Percentiles rank a stretch among this genome's conserved stretches.
These are phyloP conservation scores for Anastrepha ludens DNA, from an alignment of 1,140 invertebrate species.

Conservation along the genomic window DNA sequence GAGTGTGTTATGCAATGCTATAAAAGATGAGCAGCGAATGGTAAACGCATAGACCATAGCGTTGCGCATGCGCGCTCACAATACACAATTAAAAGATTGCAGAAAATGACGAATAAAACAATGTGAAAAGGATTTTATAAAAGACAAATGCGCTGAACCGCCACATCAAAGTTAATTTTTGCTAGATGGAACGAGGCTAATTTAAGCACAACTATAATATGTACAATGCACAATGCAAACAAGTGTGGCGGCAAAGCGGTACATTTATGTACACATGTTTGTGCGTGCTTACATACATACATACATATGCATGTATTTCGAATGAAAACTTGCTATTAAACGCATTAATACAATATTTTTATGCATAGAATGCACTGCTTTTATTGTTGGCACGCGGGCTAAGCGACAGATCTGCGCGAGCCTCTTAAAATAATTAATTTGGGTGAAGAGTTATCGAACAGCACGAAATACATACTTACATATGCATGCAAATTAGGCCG, in stretches of 20 bases:
- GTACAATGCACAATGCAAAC: background rate
- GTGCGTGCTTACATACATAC: too few species aligned
- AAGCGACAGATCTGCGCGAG: too few species aligned
- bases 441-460: too few species aligned
- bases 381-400: too few species aligned
- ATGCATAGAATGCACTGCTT: too few species aligned
- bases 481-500: too few species aligned
- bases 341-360: too few species aligned
- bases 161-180: background rate
- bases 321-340: too few species aligned
- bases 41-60: conserved; percentile 12
- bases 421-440: too few species aligned
- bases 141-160: background rate
- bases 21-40: conserved; percentile 37
- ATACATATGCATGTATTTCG: too few species aligned
- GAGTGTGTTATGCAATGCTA: background rate
- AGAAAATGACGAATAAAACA: background rate
- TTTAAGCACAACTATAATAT: background rate
- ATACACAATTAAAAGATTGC: conserved; percentile 8
- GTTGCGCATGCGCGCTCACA: conserved; percentile 46
- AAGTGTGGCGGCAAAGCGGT: background rate
- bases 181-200: background rate
- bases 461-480: too few species aligned
- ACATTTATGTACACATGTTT: too few species aligned
- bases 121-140: background rate